phyloP scores from a whole-genome alignment of 2,888 invertebrate genomes.

The Eupeodes luniger region DNA sequence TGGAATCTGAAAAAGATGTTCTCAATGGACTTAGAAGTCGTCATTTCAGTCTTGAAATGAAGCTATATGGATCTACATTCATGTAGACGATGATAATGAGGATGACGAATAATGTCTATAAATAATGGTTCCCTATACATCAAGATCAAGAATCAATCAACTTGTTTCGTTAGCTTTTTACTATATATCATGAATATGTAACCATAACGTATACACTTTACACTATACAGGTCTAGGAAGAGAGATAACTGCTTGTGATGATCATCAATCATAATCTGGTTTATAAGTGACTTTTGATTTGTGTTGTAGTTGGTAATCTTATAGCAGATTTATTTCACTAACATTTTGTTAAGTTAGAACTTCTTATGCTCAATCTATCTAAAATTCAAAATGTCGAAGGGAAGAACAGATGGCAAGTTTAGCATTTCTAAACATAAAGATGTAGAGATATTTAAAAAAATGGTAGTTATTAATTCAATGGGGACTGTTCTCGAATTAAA shows the following conservation, averaged over 20 bases:
- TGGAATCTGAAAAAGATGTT: constrained; percentile 30
- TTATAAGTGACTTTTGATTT: constrained; percentile 33
- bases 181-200: neutral
- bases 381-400: neutral
- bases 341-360: constrained; percentile 1
- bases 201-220: neutral
- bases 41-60: constrained; percentile 21
- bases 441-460: no score
- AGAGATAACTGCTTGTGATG: constrained; percentile 32
- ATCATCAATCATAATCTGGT: constrained; percentile 30
- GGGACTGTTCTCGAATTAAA: no score
- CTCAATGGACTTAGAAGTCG: constrained; percentile 46
- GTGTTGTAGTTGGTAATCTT: constrained; percentile 9
- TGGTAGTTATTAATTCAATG: no score
- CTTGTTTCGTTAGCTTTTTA: constrained; percentile 25
- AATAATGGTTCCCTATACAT: constrained; percentile 29
- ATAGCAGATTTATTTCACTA: neutral
- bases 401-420: no score
- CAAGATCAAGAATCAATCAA: constrained; percentile 46
- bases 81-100: constrained; percentile 11
- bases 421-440: no score
- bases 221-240: neutral
- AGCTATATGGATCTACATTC: neutral
- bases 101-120: constrained; percentile 40
- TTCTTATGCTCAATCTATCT: neutral